A percentile compares a stretch with the other conserved stretches of the same genome.
Conservation (phyloP, 2,888 invertebrate genomes). For the Thumatha senex region DNA sequence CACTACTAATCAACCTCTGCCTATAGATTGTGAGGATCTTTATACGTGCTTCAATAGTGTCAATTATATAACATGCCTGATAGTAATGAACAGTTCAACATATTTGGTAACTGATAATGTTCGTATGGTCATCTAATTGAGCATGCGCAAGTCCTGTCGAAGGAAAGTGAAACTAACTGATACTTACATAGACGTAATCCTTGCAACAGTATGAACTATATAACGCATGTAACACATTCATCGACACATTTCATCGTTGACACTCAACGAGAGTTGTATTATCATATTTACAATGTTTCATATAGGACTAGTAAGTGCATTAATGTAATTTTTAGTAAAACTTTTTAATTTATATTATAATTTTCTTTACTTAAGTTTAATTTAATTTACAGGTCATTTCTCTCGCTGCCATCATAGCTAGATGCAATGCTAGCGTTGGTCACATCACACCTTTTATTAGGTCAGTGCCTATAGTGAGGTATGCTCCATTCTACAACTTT, state of each 20-base stretch:
- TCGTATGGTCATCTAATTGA: conserved; percentile 67
- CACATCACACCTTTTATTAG: conserved; percentile 61
- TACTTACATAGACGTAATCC: conserved; percentile 69
- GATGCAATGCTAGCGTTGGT: conserved; percentile 73
- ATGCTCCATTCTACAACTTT: conserved; percentile 77
- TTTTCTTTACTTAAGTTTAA: neutral
- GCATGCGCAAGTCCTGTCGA: conserved; percentile 72
- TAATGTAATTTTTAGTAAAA: neutral
- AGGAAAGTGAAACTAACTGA: conserved; percentile 77
- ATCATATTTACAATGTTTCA: conserved; percentile 57
- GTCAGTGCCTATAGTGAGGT: conserved; percentile 68
- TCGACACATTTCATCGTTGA: conserved; percentile 66
- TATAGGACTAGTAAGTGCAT: conserved; percentile 68
- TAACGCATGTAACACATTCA: conserved; percentile 69
- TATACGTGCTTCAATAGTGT: too few species aligned
- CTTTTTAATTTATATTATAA: neutral
- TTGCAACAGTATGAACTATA: conserved; percentile 82
- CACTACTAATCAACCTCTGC: neutral
- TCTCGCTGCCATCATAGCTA: conserved; percentile 62
- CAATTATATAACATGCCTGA: conserved; percentile 67
- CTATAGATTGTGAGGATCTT: neutral
- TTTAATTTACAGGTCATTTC: conserved; percentile 58
- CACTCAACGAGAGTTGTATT: conserved; percentile 65
- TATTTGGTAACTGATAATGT: conserved; percentile 67
- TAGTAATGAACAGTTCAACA: conserved; percentile 57